These are phyloP conservation scores for Amyelois transitella DNA, from an alignment of 1,140 invertebrate species.

Conservation along the genomic window DNA sequence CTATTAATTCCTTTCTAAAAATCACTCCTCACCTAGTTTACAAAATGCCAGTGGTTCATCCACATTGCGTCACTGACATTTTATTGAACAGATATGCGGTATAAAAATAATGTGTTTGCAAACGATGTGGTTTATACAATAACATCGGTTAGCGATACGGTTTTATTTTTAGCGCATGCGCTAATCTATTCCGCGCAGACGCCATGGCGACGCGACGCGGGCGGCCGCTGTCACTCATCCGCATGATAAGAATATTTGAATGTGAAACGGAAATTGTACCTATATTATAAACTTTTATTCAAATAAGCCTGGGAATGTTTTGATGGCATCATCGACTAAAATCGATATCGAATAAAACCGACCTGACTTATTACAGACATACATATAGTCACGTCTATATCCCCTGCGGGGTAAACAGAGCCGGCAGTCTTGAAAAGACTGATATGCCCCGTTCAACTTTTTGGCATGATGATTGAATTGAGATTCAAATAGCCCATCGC, in stretches of 20 bases:
- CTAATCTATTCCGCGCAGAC: constrained; percentile 27
- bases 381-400: too few species aligned
- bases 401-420: too few species aligned
- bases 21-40: too few species aligned
- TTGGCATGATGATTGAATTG: too few species aligned
- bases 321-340: too few species aligned
- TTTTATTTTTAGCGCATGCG: constrained; percentile 20
- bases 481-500: too few species aligned
- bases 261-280: background rate
- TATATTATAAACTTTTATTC: background rate
- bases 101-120: background rate
- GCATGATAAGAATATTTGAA: background rate
- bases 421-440: too few species aligned
- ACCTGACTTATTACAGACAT: too few species aligned
- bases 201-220: constrained; percentile 28
- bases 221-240: constrained; percentile 3
- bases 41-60: too few species aligned
- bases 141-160: background rate
- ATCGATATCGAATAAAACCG: too few species aligned
- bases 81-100: background rate
- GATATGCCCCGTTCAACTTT: too few species aligned
- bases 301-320: background rate
- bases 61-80: background rate
- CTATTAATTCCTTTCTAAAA: too few species aligned
- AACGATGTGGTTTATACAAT: background rate